Evolutionary conservation across 92 coral and sea anemone species (phyloP), one percentile per base, ranked within the genome.

Genomic region (Diadumene lineata): DNA sequence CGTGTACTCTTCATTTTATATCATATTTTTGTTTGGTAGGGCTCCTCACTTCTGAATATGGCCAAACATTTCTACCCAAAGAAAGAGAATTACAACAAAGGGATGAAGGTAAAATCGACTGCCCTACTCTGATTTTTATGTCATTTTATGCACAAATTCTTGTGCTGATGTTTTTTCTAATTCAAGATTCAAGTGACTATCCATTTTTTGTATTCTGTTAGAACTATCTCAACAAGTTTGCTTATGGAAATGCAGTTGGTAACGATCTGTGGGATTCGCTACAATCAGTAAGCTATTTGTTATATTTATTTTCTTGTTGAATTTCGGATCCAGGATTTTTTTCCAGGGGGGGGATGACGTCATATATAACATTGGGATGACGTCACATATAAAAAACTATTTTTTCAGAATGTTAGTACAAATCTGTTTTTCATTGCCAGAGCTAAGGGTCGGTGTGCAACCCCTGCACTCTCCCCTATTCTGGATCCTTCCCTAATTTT

Each of bases 221-320:
- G 98, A 81, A 70, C 16, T 94, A 94, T 31, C 91, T 94, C 1
- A 72, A 65, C 17, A 74, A 82, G 31, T 73, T 86, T 69, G 57
- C 51, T 11, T 94, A 92, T 77, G 80, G 88, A 0, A 94, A 86
- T 70, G 84, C 98, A 25, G 71, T 44, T 32, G 90, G 97, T 0
- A 86, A 84, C 57, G 97, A 94, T 72, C 65, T 94, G 66, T 94
- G 98, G 98, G 29, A 74, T n/a, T 90, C 90, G n/a, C 89, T 94
- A 43, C 75, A 89, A 48, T 66, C 60, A 57, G 98, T 93, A 78
- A 82, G 85, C 44, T 18, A 38, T 38, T 6, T 13, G 13, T 4
- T 4, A 38, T 4, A 6, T 38, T 38, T 38, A 38, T 38, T 13
- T 38, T n/a, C n/a, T n/a, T n/a, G n/a, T n/a, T n/a, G n/a, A n/a